Conservation (phyloP, 2,797 vertebrate genomes). For the Spatula clypeata region DNA sequence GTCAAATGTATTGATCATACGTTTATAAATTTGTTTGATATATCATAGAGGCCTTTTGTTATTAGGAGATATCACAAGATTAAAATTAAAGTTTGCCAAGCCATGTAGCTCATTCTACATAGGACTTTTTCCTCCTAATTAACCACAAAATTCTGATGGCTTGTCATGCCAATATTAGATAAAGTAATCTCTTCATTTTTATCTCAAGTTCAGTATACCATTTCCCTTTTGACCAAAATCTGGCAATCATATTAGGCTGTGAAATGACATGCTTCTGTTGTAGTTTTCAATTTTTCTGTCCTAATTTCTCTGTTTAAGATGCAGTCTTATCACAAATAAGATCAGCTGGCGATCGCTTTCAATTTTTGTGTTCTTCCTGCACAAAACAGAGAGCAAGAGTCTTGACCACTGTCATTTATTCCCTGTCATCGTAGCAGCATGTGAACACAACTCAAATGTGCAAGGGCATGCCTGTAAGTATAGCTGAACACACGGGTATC, state of each 20-base stretch:
- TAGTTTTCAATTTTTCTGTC: slow-evolving; percentile 34
- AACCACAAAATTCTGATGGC: slow-evolving; percentile 77
- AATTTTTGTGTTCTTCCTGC: background rate
- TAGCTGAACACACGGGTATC: background rate
- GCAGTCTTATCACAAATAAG: background rate
- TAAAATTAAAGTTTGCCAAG: slow-evolving; percentile 81
- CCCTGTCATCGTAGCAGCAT: accelerated
- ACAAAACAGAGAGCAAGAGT: background rate
- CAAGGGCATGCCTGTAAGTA: accelerated
- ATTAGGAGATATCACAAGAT: slow-evolving; percentile 76
- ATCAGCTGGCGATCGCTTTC: background rate
- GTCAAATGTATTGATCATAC: slow-evolving; percentile 87
- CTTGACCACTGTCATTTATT: background rate
- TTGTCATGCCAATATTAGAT: slow-evolving; percentile 75
- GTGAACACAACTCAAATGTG: accelerated
- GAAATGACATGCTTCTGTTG: slow-evolving; percentile 16
- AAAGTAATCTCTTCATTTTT: slow-evolving; percentile 71
- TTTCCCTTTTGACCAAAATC: slow-evolving; percentile 51
- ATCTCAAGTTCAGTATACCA: background rate
- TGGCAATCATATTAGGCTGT: slow-evolving; percentile 49
- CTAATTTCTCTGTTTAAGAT: slow-evolving; percentile 38
- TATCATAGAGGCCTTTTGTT: slow-evolving; percentile 78
- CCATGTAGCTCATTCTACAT: slow-evolving; percentile 63
- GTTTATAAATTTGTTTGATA: slow-evolving; percentile 80
- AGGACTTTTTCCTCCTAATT: slow-evolving; percentile 69